Conservation (phyloP, 2,888 invertebrate species). For the Amphipyra berbera region DNA sequence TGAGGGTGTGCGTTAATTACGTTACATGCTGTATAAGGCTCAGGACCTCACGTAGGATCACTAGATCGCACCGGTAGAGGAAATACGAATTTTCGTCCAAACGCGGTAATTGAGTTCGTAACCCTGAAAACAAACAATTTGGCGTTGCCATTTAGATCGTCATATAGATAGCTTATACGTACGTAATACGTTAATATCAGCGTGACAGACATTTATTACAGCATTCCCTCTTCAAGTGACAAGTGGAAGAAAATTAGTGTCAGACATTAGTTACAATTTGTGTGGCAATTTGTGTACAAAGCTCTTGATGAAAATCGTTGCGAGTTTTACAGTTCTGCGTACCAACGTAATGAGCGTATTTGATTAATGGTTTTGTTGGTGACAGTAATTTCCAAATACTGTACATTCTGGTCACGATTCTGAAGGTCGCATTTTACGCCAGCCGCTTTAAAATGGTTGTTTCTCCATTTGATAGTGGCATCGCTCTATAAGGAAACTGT, state of each 20-base stretch:
- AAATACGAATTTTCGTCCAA: conserved; percentile 48
- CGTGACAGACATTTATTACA: conserved; percentile 49
- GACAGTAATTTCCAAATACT: neutral
- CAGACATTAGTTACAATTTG: conserved; percentile 57
- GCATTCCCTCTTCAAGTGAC: conserved; percentile 45
- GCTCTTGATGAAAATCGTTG: conserved; percentile 46
- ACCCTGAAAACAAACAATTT: conserved; percentile 47
- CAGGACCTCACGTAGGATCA: neutral
- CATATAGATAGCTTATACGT: conserved; percentile 53
- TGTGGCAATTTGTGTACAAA: conserved; percentile 49
- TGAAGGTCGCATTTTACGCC: too few relatives aligned
- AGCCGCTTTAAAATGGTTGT: too few relatives aligned
- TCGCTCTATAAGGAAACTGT: too few relatives aligned
- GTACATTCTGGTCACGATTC: too few relatives aligned
- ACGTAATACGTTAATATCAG: conserved; percentile 44
- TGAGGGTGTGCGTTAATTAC: too few relatives aligned
- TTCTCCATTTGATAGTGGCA: too few relatives aligned
- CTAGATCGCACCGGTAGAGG: conserved; percentile 16
- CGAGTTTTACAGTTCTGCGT: conserved; percentile 38
- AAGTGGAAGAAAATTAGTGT: conserved; percentile 54
- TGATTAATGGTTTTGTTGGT: conserved; percentile 36
- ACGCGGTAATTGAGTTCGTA: conserved; percentile 43
- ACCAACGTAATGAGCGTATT: conserved; percentile 36
- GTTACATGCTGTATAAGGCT: too few relatives aligned
- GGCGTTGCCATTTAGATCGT: conserved; percentile 43